Base-by-base conservation (phyloP, 92 coral and sea anemone species). In the Epizoanthus ramosus region DNA sequence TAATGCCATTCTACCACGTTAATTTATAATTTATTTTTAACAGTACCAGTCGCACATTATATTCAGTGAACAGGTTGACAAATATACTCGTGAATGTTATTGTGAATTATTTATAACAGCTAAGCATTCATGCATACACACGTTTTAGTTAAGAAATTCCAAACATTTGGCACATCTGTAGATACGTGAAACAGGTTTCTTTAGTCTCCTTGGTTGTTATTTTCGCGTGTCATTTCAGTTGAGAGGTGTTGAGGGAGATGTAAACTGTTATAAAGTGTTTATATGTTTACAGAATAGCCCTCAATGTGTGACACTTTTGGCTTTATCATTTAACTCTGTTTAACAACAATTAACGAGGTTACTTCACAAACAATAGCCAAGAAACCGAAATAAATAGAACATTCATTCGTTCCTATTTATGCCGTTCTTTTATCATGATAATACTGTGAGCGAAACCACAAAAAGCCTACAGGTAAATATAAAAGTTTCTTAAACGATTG, bases 271-370 rank as follows among this genome's bases (percentile, higher is more conserved):
- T 43, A 77, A 77, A 77, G 82, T 77, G 82, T 77, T 77, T 77
- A 77, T 63, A 69, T 77, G 82, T 77, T 77, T 77, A 77, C 70
- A 77, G 58, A 77, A 77, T 77, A n/a, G 82, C 57, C 4, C 56
- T 77, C 57, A 61, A 61, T 77, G 21, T 77, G 57, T 6, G 58
- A 63, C 82, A 77, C 71, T 69, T 56, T 77, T 39, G 57, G 59
- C 66, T 39, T 77, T 77, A 77, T 77, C 69, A 77, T 35, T 59
- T 22, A 39, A 37, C 24, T 77, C 71, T 57, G 82, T 77, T 77
- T 77, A 77, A 21, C 57, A 63, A 63, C 82, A 77, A 77, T 61
- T 77, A 77, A 77, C 70, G 22, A 76, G 57, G 82, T 61, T 77
- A 77, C 82, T 77, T 43, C 54, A 22, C 61, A 77, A 60, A 60